A percentile compares a stretch with the other conserved stretches of the same genome.
These are phyloP conservation scores for pig (Sus scrofa) DNA, from an alignment of 2,113 vertebrate genomes.

Conservation along the genomic window DNA sequence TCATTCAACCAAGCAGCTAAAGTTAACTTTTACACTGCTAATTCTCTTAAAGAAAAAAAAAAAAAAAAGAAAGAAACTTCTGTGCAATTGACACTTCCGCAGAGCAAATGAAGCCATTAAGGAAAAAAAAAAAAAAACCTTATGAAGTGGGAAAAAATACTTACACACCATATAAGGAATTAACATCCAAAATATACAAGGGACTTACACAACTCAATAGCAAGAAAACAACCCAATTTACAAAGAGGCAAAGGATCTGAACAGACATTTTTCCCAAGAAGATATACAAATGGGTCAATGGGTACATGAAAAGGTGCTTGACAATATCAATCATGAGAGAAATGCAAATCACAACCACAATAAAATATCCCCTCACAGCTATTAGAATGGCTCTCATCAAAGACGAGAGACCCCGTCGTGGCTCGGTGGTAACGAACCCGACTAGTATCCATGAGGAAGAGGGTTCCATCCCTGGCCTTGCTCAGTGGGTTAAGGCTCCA, in stretches of 20 bases:
- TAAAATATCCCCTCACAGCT: background rate
- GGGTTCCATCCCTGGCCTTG: too few species aligned
- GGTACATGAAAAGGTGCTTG: background rate
- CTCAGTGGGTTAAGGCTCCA: too few species aligned
- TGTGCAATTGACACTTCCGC: too few species aligned
- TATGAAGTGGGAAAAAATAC: background rate
- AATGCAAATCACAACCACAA: background rate
- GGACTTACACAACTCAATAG: background rate
- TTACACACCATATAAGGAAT: background rate
- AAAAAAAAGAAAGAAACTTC: background rate
- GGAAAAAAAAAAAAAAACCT: background rate
- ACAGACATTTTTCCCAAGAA: background rate
- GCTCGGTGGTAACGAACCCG: too few species aligned
- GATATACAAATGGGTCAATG: background rate
- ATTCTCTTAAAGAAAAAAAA: background rate
- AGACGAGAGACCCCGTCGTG: too few species aligned
- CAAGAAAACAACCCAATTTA: background rate
- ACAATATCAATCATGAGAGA: background rate
- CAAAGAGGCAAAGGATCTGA: background rate
- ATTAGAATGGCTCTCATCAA: background rate
- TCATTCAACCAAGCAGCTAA: constrained; percentile 53
- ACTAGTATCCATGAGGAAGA: too few species aligned
- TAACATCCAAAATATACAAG: background rate
- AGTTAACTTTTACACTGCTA: constrained; percentile 13
- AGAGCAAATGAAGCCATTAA: background rate